These are phyloP conservation scores for Megaleporinus macrocephalus DNA, from an alignment of 2,113 vertebrate genomes.

Conservation along the genomic window DNA sequence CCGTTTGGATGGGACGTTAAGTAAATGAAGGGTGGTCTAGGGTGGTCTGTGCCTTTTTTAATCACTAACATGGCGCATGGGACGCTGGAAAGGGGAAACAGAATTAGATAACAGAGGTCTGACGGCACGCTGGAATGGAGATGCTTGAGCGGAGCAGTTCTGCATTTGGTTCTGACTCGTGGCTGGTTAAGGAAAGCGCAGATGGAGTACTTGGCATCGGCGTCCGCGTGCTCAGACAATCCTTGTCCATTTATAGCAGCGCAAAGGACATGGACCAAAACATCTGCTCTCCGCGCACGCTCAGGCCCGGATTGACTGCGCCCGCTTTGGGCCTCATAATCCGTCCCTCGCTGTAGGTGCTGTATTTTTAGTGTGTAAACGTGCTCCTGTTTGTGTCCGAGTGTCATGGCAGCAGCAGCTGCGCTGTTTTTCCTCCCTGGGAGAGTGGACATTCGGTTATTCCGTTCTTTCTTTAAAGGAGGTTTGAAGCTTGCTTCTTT, in stretches of 20 bases:
- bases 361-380: slow-evolving; percentile 4
- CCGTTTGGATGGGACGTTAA: too few relatives aligned
- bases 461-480: too few relatives aligned
- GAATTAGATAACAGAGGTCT: background rate
- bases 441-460: background rate
- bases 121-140: background rate
- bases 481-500: too few relatives aligned
- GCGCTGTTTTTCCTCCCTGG: slow-evolving; percentile 2
- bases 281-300: slow-evolving; percentile 18
- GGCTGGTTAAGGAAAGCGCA: slow-evolving; percentile 29
- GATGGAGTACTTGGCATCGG: background rate
- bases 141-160: slow-evolving; percentile 1
- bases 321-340: background rate
- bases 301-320: background rate
- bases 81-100: background rate
- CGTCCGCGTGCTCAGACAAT: slow-evolving; percentile 19
- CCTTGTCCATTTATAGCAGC: slow-evolving; percentile 42
- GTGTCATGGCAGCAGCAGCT: slow-evolving; percentile 21
- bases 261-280: background rate
- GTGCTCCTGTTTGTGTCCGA: background rate
- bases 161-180: background rate
- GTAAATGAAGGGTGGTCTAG: too few relatives aligned
- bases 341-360: background rate
- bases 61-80: too few relatives aligned
- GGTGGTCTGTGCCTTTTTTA: too few relatives aligned